Conservation (phyloP, 2,113 vertebrate genomes). For the Lophochroa leadbeateri region DNA sequence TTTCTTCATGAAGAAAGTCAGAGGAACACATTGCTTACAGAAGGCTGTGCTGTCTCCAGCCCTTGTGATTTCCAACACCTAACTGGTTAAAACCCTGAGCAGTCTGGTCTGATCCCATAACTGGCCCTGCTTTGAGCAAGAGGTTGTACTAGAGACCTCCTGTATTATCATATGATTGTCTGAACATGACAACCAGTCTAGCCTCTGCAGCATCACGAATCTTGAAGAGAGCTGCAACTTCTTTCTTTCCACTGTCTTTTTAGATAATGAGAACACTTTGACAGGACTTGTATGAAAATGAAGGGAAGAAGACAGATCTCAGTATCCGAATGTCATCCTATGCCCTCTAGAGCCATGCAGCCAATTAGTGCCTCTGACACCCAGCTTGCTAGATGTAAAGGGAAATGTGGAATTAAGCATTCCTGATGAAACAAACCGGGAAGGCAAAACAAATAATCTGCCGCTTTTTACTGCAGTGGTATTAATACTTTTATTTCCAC, state of each 20-base stretch:
- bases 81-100: neutral
- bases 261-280: neutral
- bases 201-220: neutral
- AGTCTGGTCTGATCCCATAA: neutral
- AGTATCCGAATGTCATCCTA: neutral
- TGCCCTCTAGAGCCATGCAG: neutral
- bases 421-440: neutral
- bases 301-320: neutral
- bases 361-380: neutral
- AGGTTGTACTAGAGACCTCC: neutral
- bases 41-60: neutral
- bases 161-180: neutral
- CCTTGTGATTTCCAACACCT: neutral
- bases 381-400: neutral
- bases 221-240: neutral
- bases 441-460: neutral
- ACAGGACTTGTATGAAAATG: neutral
- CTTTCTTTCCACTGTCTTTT: neutral
- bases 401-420: neutral
- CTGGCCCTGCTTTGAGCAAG: neutral
- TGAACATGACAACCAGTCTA: neutral
- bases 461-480: neutral
- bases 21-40: neutral
- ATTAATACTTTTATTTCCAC: neutral
- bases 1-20: neutral